Base-by-base conservation (phyloP, 2,888 invertebrate species). In the Urechis unicinctus region DNA sequence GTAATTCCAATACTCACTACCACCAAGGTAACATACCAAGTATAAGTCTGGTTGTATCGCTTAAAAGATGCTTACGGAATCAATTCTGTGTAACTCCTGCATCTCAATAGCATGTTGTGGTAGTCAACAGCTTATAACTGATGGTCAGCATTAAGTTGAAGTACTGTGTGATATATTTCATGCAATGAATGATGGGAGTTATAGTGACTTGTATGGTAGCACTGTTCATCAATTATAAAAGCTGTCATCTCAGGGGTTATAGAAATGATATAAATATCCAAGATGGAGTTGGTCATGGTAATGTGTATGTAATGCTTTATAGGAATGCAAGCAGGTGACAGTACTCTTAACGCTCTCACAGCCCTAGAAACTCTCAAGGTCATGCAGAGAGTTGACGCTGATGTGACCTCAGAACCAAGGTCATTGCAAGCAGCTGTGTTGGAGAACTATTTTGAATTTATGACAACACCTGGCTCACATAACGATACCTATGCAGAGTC, bases 321-420 rank as follows among this genome's bases (percentile, higher is more conserved):
- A 73, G 73, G 73, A 31, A 72, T 73, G 71, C 61, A 59, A 25
- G 68, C 71, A 44, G 73, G 73, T 4, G 73, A 72, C 48, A 73
- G 65, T 58, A 73, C 73, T 6, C 60, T 73, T 9, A 73, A 72
- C 57, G 61, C 68, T 5, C 36, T 70, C 6, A 65, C 64, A 53
- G 68, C 68, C 1, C 22, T 71, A 25, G 56, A 69, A 46, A 63
- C 68, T 30, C 21, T 71, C 6, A 64, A 68, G 42, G 64, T 68
- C 1, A 63, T 73, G 64, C 58, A 64, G 44, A 52, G 45, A 41
- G 56, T 64, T n/a, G 73, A 73, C 55, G 67, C 66, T 4, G 57
- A 66, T 3, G 46, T 55, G 1, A 53, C 50, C 1, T 60, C 61
- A 41, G 49, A 65, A 4, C 64, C 63, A 6, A 41, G 59, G 17